Conservation (phyloP, 2,888 invertebrate genomes). For the Plagiodera versicolora region DNA sequence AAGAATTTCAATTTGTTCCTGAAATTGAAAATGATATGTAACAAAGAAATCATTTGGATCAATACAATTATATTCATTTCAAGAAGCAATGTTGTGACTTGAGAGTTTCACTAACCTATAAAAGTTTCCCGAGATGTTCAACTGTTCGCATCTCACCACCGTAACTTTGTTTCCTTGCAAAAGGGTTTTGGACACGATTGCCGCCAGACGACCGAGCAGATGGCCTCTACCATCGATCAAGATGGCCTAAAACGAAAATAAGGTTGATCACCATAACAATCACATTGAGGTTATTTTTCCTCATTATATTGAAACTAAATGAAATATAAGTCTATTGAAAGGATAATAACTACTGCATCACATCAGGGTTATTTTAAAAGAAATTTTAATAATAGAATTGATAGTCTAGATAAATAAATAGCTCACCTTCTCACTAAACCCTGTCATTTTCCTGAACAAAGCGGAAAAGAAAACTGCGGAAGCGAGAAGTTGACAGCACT, state of each 20-base stretch:
- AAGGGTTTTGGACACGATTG: conserved; percentile 93
- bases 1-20: conserved; percentile 96
- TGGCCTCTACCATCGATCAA: conserved; percentile 99
- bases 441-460: conserved; percentile 76
- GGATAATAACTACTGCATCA: neutral
- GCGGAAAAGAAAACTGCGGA: conserved; percentile 61
- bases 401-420: conserved; percentile 13
- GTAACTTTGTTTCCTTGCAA: conserved; percentile 94
- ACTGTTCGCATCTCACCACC: conserved; percentile 92
- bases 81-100: neutral
- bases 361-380: neutral
- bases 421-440: conserved; percentile 76
- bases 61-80: neutral
- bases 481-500: neutral
- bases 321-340: too few relatives aligned
- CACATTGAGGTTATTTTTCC: conserved; percentile 21
- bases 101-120: conserved; percentile 69
- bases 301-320: too few relatives aligned
- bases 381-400: too few relatives aligned
- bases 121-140: conserved; percentile 97
- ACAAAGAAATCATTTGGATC: too few relatives aligned
- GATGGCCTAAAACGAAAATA: conserved; percentile 75
- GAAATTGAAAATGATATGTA: too few relatives aligned
- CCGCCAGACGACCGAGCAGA: conserved; percentile 93
- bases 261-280: conserved; percentile 41